Evolutionary conservation across 2,797 vertebrate genomes (phyloP), one percentile per base, ranked within the genome.

Genomic region (Adrianichthys oophorus): DNA sequence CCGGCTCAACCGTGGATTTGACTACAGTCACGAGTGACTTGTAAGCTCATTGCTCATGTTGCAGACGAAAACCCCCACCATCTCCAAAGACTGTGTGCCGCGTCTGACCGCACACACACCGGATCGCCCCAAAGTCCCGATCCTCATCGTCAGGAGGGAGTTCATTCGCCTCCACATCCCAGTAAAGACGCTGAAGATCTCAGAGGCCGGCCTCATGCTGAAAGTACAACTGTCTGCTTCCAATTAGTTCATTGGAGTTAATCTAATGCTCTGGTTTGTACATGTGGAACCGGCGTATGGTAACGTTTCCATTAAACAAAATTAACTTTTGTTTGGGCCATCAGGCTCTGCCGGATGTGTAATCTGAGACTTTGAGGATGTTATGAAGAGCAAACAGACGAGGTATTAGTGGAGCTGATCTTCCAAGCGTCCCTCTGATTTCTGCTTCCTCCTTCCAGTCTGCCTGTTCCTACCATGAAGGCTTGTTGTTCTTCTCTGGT

Each of bases 291-390:
- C 52, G 79, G 82, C 87, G 87, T 89, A 92, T 91, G 92, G 90
- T 84, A 92, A 87, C 88, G 82, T 91, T 93, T 92, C 87, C 88
- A 89, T 92, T 92, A 88, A 91, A 91, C 90, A 92, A 91, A 92
- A 92, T 90, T 90, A 91, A 91, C 87, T 87, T 92, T 91, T 92
- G 91, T 92, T 93, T 92, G 87, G 90, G 85, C 89, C 86, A 84
- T 82, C 79, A 90, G 76, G 78, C 84, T 50, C 80, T 85, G 89
- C 89, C 90, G 90, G 91, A 92, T 91, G 86, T 92, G 90, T 90
- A 92, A 93, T 59, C 49, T 67, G 89, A 93, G 78, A 90, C 88
- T 69, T 89, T 78, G 89, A 92, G 91, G 91, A 92, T 91, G 90
- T 93, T 89, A 90, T 88, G 85, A 83, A 73, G 89, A 90, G 85